phyloP scores from a whole-genome alignment of 2,888 invertebrate genomes.

The Aelia acuminata region DNA sequence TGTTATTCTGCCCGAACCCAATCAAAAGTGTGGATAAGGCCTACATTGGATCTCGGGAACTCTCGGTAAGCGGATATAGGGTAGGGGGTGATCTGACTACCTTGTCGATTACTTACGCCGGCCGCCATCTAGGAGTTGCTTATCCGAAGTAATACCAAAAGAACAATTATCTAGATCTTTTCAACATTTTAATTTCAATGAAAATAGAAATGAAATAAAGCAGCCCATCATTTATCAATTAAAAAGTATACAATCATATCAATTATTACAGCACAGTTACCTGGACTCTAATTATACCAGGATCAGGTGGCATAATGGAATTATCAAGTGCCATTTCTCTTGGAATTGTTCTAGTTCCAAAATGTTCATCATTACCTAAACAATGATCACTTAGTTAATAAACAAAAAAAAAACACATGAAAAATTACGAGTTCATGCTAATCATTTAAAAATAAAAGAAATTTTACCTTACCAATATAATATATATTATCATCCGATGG shows the following conservation, averaged over 20 bases:
- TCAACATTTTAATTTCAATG: too few relatives aligned
- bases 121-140: too few relatives aligned
- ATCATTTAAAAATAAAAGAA: neutral
- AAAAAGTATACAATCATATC: neutral
- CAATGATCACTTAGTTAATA: conserved; percentile 56
- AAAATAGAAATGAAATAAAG: neutral
- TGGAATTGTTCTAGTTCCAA: conserved; percentile 85
- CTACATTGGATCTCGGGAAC: too few relatives aligned
- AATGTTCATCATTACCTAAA: conserved; percentile 74
- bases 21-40: too few relatives aligned
- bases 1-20: too few relatives aligned
- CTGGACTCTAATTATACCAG: conserved; percentile 82
- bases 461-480: conserved; percentile 51
- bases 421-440: neutral
- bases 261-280: conserved; percentile 66
- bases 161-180: too few relatives aligned
- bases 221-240: neutral
- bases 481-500: conserved; percentile 46
- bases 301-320: conserved; percentile 80
- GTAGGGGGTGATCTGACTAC: too few relatives aligned
- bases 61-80: too few relatives aligned
- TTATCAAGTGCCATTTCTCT: conserved; percentile 89
- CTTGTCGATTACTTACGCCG: too few relatives aligned
- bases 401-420: neutral
- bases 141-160: too few relatives aligned